These are phyloP conservation scores for Pongo abelii DNA, from an alignment of 2,113 vertebrate species.

Conservation along the genomic window DNA sequence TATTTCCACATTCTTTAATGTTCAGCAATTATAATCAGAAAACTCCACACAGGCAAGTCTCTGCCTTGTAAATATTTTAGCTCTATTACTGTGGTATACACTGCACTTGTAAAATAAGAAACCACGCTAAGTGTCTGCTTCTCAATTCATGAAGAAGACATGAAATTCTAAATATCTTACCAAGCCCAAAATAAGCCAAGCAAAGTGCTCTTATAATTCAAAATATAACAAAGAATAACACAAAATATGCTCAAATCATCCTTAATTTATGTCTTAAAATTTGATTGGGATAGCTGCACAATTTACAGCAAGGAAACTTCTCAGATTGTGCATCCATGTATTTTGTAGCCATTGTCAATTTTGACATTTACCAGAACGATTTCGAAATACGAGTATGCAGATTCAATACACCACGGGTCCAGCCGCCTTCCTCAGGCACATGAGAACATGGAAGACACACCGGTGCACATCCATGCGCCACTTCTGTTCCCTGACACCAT, in stretches of 20 bases:
- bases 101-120: neutral
- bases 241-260: neutral
- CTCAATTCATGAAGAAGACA: neutral
- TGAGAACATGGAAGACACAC: rapidly evolving
- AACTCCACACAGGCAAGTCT: neutral
- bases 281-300: too few species aligned
- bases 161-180: neutral
- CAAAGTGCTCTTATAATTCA: neutral
- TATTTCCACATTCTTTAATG: neutral
- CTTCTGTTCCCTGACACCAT: neutral
- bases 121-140: neutral
- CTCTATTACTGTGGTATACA: neutral
- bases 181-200: neutral
- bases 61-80: neutral
- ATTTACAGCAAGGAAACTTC: too few species aligned
- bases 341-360: neutral
- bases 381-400: neutral
- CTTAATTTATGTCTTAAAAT: neutral
- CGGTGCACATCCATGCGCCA: rapidly evolving
- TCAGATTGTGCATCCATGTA: rapidly evolving
- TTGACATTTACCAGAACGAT: neutral
- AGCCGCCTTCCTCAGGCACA: rapidly evolving
- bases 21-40: neutral
- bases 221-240: neutral
- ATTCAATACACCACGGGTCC: neutral